Base-by-base conservation (phyloP, 1,140 invertebrate genomes). In the Leptonema lineaticorne region DNA sequence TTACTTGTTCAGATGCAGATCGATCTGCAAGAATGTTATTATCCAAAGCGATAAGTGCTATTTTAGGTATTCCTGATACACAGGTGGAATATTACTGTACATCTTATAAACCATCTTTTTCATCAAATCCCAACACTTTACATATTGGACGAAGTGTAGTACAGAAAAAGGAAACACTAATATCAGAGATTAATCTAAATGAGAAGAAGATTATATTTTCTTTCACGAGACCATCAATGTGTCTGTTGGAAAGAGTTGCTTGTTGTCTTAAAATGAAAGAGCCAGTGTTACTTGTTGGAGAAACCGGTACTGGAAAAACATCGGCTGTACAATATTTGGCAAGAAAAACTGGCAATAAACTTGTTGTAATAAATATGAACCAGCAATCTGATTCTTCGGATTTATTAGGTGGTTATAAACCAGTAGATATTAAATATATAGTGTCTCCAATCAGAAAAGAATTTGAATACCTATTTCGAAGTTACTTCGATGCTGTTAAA, bases 361-460 rank as follows among this genome's bases (percentile, higher is more conserved):
- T 99, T 11, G 84, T 93, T 41, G 96, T 99, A 0, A 92, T 99
- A n/a, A 99, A 99, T 79, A 94, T 99, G 91, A 99, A 98, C 78
- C 97, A 99, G 78, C 97, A 99, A 79, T 98, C 94, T 73, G 97
- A 99, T 81, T 95, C 92, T 56, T 88, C 93, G 1, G 97, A 99
- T 85, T 83, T 99, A 9, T 82, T 99, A 1, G 98, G 97, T 74
- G 97, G 97, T 1, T 98, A 94, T 74, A 99, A 99, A 80, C 97
- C 97, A 0, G 91, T 98, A 0, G 94, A 98, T 79, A 76, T 98
- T 1, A 93, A 91, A 76, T 89, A 89, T 74, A 83, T 96, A 0
- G 86, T 99, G 4, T 82, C 84, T 53, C 93, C 95, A 0, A 84
- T 98, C 6, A 85, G 88, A 69, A 78, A 76, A 7, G 92, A 97